Evolutionary conservation across 1,140 invertebrate genomes (phyloP).

Genomic region (Drosophila sturtevanti): DNA sequence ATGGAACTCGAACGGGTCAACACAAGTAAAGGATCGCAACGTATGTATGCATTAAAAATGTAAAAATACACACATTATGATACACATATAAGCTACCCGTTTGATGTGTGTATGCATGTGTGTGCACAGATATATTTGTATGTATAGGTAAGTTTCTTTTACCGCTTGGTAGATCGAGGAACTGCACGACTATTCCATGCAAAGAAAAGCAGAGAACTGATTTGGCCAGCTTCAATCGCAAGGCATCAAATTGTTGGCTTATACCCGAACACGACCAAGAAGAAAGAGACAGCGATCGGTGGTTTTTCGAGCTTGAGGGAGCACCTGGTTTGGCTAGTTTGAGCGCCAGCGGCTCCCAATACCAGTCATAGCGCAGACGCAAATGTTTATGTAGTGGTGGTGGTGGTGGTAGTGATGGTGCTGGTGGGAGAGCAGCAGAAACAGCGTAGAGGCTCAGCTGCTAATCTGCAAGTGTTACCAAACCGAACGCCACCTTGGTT

Average conservation of each 20-base stretch:
- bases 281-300: constrained; percentile 13
- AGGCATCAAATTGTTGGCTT: constrained; percentile 47
- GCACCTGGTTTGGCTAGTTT: constrained; percentile 26
- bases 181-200: constrained; percentile 44
- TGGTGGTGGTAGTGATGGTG: background rate
- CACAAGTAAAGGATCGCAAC: background rate
- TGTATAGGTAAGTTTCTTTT: background rate
- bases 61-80: background rate
- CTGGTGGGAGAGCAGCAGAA: constrained; percentile 6
- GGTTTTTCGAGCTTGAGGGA: constrained; percentile 15
- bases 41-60: background rate
- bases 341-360: constrained; percentile 1
- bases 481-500: background rate
- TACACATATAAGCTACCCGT: background rate
- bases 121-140: constrained; percentile 4
- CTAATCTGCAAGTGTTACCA: constrained; percentile 9
- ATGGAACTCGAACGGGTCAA: background rate
- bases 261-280: constrained; percentile 1
- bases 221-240: constrained; percentile 35
- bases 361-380: constrained; percentile 15
- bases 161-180: constrained; percentile 18
- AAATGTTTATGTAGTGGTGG: constrained; percentile 15
- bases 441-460: background rate
- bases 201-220: constrained; percentile 65
- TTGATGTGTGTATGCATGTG: background rate